Conservation (phyloP, 2,888 invertebrate species). For the Melanchra persicariae region DNA sequence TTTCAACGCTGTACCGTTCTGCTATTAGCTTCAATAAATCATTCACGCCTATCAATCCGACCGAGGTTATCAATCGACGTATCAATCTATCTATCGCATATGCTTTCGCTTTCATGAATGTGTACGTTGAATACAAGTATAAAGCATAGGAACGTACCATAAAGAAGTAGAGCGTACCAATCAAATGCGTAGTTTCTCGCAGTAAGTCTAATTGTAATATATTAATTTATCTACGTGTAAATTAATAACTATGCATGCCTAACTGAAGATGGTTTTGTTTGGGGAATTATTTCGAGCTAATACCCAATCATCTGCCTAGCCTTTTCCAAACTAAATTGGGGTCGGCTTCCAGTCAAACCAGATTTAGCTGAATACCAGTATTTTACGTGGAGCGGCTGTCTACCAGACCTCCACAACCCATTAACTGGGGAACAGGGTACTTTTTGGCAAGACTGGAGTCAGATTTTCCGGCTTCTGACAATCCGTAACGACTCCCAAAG, state of each 20-base stretch:
- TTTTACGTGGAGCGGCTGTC: too few relatives aligned
- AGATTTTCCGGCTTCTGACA: too few relatives aligned
- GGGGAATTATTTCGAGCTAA: neutral
- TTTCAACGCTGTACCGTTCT: conserved; percentile 20
- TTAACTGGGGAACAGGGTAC: too few relatives aligned
- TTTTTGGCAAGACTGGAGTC: too few relatives aligned
- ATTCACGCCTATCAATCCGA: conserved; percentile 54
- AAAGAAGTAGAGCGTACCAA: neutral
- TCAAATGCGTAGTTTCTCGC: neutral
- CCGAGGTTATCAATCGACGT: conserved; percentile 53
- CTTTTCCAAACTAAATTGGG: too few relatives aligned
- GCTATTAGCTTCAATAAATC: conserved; percentile 49
- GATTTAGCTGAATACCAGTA: too few relatives aligned
- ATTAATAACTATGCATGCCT: neutral
- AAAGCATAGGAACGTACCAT: neutral
- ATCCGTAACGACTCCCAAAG: too few relatives aligned
- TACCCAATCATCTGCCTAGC: too few relatives aligned
- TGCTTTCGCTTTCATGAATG: conserved; percentile 35
- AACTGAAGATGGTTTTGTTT: neutral
- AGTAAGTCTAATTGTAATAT: too few relatives aligned
- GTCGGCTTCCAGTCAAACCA: too few relatives aligned
- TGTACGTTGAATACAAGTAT: conserved; percentile 8
- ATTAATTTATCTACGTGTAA: neutral
- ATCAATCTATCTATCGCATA: conserved; percentile 57
- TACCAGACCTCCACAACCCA: too few relatives aligned